These are phyloP conservation scores for Trididemnum clinides DNA, from an alignment of 23 tunicate species.

Conservation along the genomic window DNA sequence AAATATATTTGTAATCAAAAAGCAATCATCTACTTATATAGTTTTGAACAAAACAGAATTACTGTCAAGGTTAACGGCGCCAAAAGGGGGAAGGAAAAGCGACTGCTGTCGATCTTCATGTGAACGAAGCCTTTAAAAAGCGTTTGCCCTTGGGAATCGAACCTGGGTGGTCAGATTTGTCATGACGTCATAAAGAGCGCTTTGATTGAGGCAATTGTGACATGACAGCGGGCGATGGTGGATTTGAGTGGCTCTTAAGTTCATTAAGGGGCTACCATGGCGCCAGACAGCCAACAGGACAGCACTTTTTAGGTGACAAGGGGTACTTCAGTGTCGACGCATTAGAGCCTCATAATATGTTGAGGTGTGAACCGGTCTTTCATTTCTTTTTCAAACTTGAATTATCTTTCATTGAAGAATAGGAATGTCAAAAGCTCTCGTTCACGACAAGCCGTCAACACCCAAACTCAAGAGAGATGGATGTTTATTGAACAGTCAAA, in stretches of 20 bases:
- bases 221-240: slow-evolving; percentile 24
- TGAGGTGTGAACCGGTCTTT: slow-evolving; percentile 23
- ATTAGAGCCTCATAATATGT: slow-evolving; percentile 1
- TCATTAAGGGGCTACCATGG: slow-evolving; percentile 47
- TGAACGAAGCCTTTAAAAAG: no score
- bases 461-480: slow-evolving; percentile 6
- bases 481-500: slow-evolving; percentile 20
- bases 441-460: neutral
- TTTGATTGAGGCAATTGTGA: neutral
- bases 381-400: slow-evolving; percentile 14
- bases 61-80: neutral
- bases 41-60: neutral
- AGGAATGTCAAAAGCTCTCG: neutral
- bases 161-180: slow-evolving; percentile 4
- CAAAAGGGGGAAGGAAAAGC: neutral
- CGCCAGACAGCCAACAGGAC: slow-evolving; percentile 52
- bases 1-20: neutral
- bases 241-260: slow-evolving; percentile 45
- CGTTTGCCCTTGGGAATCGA: slow-evolving; percentile 11
- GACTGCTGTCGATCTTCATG: neutral
- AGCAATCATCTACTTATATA: neutral
- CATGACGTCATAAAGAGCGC: neutral
- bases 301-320: slow-evolving; percentile 53
- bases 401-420: neutral
- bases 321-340: neutral